Evolutionary conservation across 2,113 vertebrate genomes (phyloP).

Genomic region (Periophthalmus modestus): DNA sequence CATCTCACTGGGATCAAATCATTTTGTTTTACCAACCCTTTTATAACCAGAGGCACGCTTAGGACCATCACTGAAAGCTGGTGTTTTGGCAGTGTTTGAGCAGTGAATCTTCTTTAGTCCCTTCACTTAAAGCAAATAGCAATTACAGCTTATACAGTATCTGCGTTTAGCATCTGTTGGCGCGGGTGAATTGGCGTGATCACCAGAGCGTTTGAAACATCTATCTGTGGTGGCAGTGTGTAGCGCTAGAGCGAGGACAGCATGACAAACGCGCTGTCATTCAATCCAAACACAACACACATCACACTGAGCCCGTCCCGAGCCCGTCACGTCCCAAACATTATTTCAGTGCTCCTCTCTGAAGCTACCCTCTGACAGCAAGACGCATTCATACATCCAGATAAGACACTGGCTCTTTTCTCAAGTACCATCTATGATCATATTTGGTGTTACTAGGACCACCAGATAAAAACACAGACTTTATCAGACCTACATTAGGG

Average conservation of each 20-base stretch:
- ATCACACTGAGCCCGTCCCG: constrained; percentile 16
- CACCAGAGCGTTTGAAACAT: constrained; percentile 58
- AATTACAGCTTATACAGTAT: constrained; percentile 36
- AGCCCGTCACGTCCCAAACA: constrained; percentile 18
- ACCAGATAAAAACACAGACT: too few species aligned
- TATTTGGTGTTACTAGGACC: too few species aligned
- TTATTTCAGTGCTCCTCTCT: constrained; percentile 19
- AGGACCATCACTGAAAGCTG: background rate
- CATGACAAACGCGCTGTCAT: constrained; percentile 66
- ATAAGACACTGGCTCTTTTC: background rate
- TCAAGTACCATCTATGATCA: too few species aligned
- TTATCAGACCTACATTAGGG: too few species aligned
- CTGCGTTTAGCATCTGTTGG: constrained; percentile 68
- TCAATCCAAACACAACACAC: constrained; percentile 31
- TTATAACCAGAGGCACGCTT: background rate
- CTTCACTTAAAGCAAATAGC: constrained; percentile 41
- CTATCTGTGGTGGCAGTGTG: constrained; percentile 67
- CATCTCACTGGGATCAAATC: background rate
- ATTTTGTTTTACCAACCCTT: background rate
- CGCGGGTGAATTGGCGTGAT: constrained; percentile 54
- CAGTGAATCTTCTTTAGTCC: constrained; percentile 14
- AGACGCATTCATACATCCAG: constrained; percentile 14
- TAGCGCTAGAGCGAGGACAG: constrained; percentile 56
- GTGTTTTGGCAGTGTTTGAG: background rate
- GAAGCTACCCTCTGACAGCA: constrained; percentile 30